Evolutionary conservation across 1,140 invertebrate genomes (phyloP).

Genomic region (Zaprionus vittiger): DNA sequence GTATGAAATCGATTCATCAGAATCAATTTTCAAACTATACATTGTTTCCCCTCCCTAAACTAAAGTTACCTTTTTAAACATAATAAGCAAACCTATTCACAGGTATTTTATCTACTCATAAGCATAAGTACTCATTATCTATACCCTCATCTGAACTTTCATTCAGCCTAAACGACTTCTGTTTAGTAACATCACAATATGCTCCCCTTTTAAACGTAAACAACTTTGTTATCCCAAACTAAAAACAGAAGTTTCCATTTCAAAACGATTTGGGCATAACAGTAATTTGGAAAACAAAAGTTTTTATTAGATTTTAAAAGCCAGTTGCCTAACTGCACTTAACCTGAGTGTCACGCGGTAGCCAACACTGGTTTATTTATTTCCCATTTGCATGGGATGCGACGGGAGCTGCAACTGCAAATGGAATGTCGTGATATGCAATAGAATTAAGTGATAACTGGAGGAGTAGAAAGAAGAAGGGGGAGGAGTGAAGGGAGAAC

Average conservation of each 20-base stretch:
- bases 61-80: neutral
- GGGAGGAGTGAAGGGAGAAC: neutral
- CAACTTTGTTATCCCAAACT: neutral
- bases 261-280: conserved; percentile 15
- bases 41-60: neutral
- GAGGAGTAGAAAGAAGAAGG: neutral
- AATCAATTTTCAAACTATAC: neutral
- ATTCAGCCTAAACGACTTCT: neutral
- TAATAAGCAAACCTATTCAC: neutral
- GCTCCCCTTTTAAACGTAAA: conserved; percentile 8
- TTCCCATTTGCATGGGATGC: conserved; percentile 68
- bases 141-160: neutral
- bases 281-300: conserved; percentile 28
- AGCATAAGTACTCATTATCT: neutral
- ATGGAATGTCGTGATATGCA: conserved; percentile 55
- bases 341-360: conserved; percentile 43
- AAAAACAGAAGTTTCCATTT: conserved; percentile 16
- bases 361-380: conserved; percentile 38
- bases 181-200: conserved; percentile 1
- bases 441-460: conserved; percentile 72
- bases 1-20: too few relatives aligned
- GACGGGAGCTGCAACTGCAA: conserved; percentile 29
- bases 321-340: conserved; percentile 48
- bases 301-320: conserved; percentile 50
- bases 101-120: neutral